Evolutionary conservation across 1,140 invertebrate genomes (phyloP), one percentile per base, ranked within the genome.

Genomic region (Trichonephila clavipes): DNA sequence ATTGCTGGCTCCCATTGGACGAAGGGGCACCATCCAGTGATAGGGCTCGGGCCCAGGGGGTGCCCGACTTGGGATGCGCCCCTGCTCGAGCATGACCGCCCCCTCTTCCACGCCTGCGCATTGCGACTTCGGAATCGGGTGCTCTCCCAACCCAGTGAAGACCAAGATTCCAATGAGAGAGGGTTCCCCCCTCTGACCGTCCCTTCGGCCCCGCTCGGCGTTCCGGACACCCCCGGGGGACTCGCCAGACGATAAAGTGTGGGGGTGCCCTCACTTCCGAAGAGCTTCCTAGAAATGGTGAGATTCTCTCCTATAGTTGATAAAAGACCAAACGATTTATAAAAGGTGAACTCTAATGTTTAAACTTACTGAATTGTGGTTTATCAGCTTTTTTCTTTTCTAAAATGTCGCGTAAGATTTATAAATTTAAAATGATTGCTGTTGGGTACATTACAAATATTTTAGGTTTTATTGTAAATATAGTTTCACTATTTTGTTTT

Each of bases 81-180:
- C 88, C 88, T 89, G 59, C 18, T 61, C 85, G 44, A n/a, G 28
- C 62, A 58, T 81, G 19, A 28, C 61, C 81, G 77, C 90, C 72
- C 77, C 90, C 59, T 34, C 90, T 81, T 51, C 40, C 64, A 51
- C 90, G 90, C 90, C 12, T 92, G 90, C 90, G 90, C 59, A 82
- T 69, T 92, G 44, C 90, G 90, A 62, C 90, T 24, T 85, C 28
- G 40, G 58, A 61, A 64, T 85, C 82, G 34, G 40, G 90, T 85
- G 90, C 61, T 51, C 90, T 85, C 62, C 77, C 59, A 58, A 66
- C 61, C 81, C 90, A 92, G 90, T 64, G 90, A 81, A 61, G 34
- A 61, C n/a, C 59, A 34, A 92, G 90, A 85, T 85, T 85, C 59
- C 44, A 21, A 61, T 83, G 90, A 62, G 82, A 85, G 81, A 92